phyloP scores from a whole-genome alignment of 2,113 vertebrate species.

The Pardalotus punctatus region DNA sequence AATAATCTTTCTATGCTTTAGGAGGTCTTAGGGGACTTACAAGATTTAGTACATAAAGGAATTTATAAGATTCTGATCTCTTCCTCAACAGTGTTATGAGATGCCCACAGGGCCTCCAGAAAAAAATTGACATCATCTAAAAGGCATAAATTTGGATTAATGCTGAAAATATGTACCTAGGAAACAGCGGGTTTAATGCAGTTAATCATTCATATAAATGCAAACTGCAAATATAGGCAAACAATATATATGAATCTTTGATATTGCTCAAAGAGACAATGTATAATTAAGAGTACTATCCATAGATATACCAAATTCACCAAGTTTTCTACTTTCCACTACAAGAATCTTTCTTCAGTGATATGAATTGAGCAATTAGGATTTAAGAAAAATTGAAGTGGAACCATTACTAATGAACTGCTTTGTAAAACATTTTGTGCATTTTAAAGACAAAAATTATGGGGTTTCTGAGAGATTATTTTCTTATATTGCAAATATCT shows the following conservation, averaged over 20 bases:
- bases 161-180: neutral
- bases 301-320: neutral
- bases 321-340: neutral
- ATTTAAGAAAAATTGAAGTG: neutral
- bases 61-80: neutral
- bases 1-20: neutral
- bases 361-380: neutral
- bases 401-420: neutral
- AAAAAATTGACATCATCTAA: neutral
- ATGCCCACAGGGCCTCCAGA: neutral
- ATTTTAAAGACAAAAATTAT: neutral
- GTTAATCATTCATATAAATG: neutral
- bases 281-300: neutral
- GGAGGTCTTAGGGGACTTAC: neutral
- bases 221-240: neutral
- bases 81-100: neutral
- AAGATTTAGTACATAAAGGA: neutral
- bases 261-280: neutral
- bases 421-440: neutral
- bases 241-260: neutral
- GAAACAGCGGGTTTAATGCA: neutral
- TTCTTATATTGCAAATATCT: neutral
- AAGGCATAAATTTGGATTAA: neutral
- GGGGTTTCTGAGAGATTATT: accelerated
- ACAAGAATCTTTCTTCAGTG: neutral